Evolutionary conservation across 2,888 invertebrate genomes (phyloP).

Genomic region (Drosophila neoperkinsi): DNA sequence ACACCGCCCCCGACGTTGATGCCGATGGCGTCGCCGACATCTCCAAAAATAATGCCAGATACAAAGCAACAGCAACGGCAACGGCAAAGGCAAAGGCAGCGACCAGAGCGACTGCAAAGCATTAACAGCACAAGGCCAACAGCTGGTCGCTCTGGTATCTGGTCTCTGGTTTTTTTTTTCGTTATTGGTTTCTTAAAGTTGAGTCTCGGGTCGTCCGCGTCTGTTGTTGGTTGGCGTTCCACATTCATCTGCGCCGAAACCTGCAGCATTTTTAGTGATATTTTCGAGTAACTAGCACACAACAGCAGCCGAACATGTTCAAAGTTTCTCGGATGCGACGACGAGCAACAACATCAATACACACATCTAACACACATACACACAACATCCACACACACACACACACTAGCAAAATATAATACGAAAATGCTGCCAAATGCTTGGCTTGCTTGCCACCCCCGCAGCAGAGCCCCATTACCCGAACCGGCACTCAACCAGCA

Average conservation of each 20-base stretch:
- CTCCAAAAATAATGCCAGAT: slow-evolving; percentile 68
- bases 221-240: slow-evolving; percentile 55
- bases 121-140: slow-evolving; percentile 67
- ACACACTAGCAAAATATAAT: slow-evolving; percentile 57
- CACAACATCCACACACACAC: slow-evolving; percentile 23
- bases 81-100: slow-evolving; percentile 7
- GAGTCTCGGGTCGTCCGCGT: slow-evolving; percentile 39
- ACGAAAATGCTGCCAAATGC: slow-evolving; percentile 76
- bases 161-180: slow-evolving; percentile 33
- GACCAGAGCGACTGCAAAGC: slow-evolving; percentile 43
- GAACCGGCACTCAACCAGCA: slow-evolving; percentile 53
- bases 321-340: slow-evolving; percentile 75
- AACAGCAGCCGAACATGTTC: slow-evolving; percentile 71
- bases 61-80: slow-evolving; percentile 39
- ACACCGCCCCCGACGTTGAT: slow-evolving; percentile 1
- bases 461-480: slow-evolving; percentile 66
- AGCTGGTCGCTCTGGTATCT: slow-evolving; percentile 58
- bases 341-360: slow-evolving; percentile 39
- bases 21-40: slow-evolving; percentile 34
- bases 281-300: slow-evolving; percentile 75
- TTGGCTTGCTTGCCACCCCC: slow-evolving; percentile 65
- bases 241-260: slow-evolving; percentile 64
- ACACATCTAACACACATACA: slow-evolving; percentile 34
- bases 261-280: slow-evolving; percentile 72
- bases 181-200: slow-evolving; percentile 34